Conservation (phyloP, 2,113 vertebrate genomes). For the Urocynchramus pylzowi region DNA sequence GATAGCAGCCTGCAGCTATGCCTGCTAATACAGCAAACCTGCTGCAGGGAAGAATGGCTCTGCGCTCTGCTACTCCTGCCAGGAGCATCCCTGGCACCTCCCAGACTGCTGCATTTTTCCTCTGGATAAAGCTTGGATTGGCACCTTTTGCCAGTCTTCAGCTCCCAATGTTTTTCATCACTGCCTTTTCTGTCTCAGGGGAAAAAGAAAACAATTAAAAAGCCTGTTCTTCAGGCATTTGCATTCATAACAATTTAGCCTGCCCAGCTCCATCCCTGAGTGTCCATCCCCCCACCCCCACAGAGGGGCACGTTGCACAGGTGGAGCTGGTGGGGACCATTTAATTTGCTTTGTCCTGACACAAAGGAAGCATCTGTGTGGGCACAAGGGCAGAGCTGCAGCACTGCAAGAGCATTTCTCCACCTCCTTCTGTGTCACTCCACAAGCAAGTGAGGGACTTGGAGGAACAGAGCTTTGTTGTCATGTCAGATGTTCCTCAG, state of each 20-base stretch:
- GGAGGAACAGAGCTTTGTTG: neutral
- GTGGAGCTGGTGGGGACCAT: neutral
- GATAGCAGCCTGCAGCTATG: neutral
- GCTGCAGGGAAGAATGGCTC: neutral
- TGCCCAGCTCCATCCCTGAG: neutral
- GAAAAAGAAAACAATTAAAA: neutral
- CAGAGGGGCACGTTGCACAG: accelerated
- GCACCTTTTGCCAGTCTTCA: too few species aligned
- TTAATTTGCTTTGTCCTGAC: neutral
- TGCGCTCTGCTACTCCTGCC: neutral
- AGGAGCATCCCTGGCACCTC: neutral
- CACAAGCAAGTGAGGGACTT: neutral
- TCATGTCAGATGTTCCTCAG: neutral
- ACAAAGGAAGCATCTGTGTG: neutral
- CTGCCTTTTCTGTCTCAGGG: neutral
- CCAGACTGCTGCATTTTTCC: neutral
- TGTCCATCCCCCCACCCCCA: neutral
- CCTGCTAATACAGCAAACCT: neutral
- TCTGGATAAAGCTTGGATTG: neutral
- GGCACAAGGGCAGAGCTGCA: neutral
- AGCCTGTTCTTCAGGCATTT: neutral
- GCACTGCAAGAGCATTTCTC: neutral
- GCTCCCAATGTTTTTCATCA: neutral
- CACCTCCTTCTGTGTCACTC: neutral
- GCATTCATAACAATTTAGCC: neutral